These are phyloP conservation scores for Sebastes aleutianus DNA, from an alignment of 2,797 vertebrate genomes.

Conservation along the genomic window DNA sequence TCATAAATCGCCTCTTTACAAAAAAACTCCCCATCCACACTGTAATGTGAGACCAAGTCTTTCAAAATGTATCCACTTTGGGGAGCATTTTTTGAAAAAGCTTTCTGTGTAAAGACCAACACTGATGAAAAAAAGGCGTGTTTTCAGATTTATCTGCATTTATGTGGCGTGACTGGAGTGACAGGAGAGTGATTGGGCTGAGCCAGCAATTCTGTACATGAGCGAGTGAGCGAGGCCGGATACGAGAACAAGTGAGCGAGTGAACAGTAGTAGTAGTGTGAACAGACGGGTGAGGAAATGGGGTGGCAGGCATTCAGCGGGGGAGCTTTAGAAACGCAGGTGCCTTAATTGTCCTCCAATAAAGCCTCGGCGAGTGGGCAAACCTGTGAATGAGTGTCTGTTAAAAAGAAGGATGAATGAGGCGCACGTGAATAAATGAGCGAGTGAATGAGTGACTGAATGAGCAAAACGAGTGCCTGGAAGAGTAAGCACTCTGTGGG, in stretches of 20 bases:
- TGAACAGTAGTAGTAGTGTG: constrained; percentile 47
- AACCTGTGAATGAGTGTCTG: constrained; percentile 79
- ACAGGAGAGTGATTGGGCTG: not conserved
- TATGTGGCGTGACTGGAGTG: constrained; percentile 21
- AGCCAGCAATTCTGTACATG: constrained; percentile 25
- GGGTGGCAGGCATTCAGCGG: constrained; percentile 64
- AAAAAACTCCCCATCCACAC: not conserved
- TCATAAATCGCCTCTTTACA: not conserved
- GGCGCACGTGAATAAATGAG: constrained; percentile 69
- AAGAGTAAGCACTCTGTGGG: constrained; percentile 56
- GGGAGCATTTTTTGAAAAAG: constrained; percentile 8
- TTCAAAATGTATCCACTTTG: not conserved
- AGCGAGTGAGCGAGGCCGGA: constrained; percentile 40
- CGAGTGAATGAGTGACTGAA: constrained; percentile 60
- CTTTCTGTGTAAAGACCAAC: not conserved
- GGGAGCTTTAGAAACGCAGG: constrained; percentile 77
- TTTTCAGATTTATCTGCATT: constrained; percentile 24
- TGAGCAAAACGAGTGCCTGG: constrained; percentile 54
- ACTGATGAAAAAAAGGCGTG: not conserved
- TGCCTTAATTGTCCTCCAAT: constrained; percentile 78
- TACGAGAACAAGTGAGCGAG: constrained; percentile 32
- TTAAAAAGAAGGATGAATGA: constrained; percentile 69
- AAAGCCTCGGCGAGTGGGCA: constrained; percentile 76
- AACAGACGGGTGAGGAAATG: constrained; percentile 66
- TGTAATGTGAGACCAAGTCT: not conserved